Base-by-base conservation (phyloP, 64 coral and sea anemone species). In the Porites lutea region DNA sequence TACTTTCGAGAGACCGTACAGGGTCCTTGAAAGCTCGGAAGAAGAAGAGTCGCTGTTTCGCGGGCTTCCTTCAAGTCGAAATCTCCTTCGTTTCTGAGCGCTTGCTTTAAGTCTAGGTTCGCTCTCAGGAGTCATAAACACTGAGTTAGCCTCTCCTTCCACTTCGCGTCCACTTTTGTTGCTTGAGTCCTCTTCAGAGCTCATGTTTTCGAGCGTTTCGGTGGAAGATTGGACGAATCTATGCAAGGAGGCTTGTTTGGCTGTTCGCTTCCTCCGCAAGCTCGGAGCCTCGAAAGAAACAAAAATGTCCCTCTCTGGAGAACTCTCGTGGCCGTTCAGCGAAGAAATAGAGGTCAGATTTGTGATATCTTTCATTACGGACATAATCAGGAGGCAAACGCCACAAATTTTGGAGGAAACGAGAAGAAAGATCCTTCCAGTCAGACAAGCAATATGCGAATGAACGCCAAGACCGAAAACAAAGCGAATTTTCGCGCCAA, bases 281-380 rank as follows among this genome's bases (percentile, higher is more conserved):
- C 53, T 73, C 63, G 89, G 82, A 78, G 83, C 43, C 62, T 18
- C 19, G 58, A 84, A 77, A 77, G 77, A 74, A 48, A 96, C 91
- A 75, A 93, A 93, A 23, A 93, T 72, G 27, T 96, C 89, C 52
- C 92, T 92, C 47, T 93, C 95, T 2, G 91, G 77, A 14, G 95
- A 69, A 10, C 87, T 85, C 7, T 87, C 72, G 71, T 80, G 60
- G 66, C 91, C 83, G 57, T 52, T 21, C 19, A 73, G 51, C 45
- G 71, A 10, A 11, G 47, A 47, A 65, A 68, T 89, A 21, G 59
- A 43, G 67, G 64, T 93, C 15, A 79, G 80, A 83, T 96, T 96
- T 72, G 95, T 89, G 66, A 93, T 93, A 44, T 96, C 95, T 53
- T 78, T 89, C 86, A 96, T 93, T 52, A 62, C 95, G 22, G 79